Base-by-base conservation (phyloP, 2,888 invertebrate species). In the Harpagoxenus sublaevis region DNA sequence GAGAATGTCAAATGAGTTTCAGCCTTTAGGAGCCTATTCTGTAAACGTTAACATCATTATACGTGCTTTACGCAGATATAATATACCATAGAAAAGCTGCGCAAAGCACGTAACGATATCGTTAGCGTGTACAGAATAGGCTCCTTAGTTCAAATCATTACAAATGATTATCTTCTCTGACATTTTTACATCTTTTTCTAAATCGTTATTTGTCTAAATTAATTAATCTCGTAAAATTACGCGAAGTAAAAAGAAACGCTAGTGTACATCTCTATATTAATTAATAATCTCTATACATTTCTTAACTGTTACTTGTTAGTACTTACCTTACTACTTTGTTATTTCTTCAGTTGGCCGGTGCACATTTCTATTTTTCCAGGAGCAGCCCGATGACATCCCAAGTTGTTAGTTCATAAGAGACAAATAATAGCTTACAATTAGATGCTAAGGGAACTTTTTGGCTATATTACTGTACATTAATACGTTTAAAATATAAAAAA, bases 391-490 rank as follows among this genome's bases (percentile, higher is more conserved):
- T 86, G 73, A 88, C 86, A 90, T 92, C 92, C 92, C 91, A 88
- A 88, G 91, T 94, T 92, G 86, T 89, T 92, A 93, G 91, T 89
- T 87, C 74, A 89, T 93, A 92, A 92, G 88, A 65, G 85, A 79
- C 74, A 86, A 88, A 85, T 89, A 82, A 89, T 88, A 89, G 87
- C 48, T 79, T 92, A 23, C 23, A 23, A 23, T 23, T 23, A 92
- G 90, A 70, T 66, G 66, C 87, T 87, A 89, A 86, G 66, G 53
- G 63, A 86, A 85, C 55, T 86, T 83, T 88, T 91, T 90, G 88
- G 89, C 89, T 91, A 88, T 92, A 87, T 92, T 86, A 82, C 87
- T 84, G 78, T 79, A 88, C 82, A 87, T 79, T 71, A 88, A 90
- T 87, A 77, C 85, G 78, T 89, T 87, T 74, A 78, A 82, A 83